Percentiles rank a stretch among this genome's conserved stretches.
phyloP scores from a whole-genome alignment of 2,113 vertebrate species.

The Dipodomys merriami region DNA sequence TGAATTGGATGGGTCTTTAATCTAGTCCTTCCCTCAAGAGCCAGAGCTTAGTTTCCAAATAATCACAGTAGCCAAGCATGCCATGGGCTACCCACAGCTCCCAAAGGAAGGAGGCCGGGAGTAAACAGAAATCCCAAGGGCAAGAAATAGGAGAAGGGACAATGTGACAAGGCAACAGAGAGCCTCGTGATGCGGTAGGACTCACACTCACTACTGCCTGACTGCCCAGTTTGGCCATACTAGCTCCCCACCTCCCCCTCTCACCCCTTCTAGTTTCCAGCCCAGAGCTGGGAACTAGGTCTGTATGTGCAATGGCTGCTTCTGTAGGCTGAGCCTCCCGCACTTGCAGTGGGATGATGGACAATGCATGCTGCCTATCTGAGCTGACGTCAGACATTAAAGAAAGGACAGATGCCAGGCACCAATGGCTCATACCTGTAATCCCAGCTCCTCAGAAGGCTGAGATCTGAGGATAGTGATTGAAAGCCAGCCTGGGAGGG shows the following conservation, averaged over 20 bases:
- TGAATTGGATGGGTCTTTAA: background rate
- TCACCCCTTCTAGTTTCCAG: background rate
- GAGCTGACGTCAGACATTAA: background rate
- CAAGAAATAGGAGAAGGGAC: background rate
- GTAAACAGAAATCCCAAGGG: background rate
- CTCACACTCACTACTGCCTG: background rate
- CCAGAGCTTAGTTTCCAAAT: background rate
- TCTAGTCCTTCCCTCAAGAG: background rate
- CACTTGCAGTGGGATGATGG: background rate
- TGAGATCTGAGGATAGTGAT: no score
- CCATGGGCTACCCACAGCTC: background rate
- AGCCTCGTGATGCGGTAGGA: background rate
- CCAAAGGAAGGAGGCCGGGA: background rate
- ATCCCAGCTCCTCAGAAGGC: no score
- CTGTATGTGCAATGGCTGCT: fast-evolving
- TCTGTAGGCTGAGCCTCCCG: background rate
- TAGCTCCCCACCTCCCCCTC: background rate
- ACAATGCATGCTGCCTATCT: background rate
- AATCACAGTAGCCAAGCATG: background rate
- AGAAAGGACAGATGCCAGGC: background rate
- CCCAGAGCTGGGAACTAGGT: background rate
- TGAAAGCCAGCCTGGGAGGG: no score
- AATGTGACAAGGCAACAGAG: background rate
- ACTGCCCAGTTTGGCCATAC: background rate
- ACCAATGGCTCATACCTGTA: no score